Base-by-base conservation (phyloP, 2,113 vertebrate species). In the Pelusios castaneus region DNA sequence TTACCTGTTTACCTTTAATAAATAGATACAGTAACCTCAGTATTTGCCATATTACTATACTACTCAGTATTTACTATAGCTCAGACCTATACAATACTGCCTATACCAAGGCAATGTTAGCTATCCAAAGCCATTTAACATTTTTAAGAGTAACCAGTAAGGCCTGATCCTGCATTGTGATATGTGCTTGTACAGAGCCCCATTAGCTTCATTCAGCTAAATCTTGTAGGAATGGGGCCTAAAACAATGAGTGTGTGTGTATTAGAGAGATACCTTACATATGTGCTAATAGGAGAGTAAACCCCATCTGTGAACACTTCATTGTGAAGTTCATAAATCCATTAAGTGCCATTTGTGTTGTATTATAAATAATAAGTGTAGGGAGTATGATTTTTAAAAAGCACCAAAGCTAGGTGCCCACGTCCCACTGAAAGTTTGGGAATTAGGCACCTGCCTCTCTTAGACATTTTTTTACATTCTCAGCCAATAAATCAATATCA, bases 1-100 rank as follows among this genome's bases (percentile, higher is more conserved):
- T 8, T 19, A 49, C 34, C 3, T 5, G 0, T 41, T 41, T 73
- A 24, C 38, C 21, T 41, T 41, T 73, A 24, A 25, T 24, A 73
- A 38, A 70, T 70, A 38, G n/a, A 12, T 73, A 73, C 10, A n/a
- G 22, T 41, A 24, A 24, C n/a, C n/a, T 38, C 38, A 41, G 38
- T 73, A 41, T 6, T 73, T 41, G n/a, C 17, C 17, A 6, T 63
- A n/a, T n/a, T 63, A 73, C 19, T 73, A 10, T 41, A 73, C 38
- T 41, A 73, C 70, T 43, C 70, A 24, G 38, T 73, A 41, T 38
- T 73, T 73, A 21, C 67, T 41, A 38, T 70, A 24, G 67, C n/a
- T 73, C 47, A 8, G 41, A 7, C 2, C 7, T 22, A 8, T 5
- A 41, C 22, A 8, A 82, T 24, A 3, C 38, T 55, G 31, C 47